A percentile compares a stretch with the other conserved stretches of the same genome.
These are phyloP conservation scores for Manis pentadactyla DNA, from an alignment of 2,797 vertebrate species.

Conservation along the genomic window DNA sequence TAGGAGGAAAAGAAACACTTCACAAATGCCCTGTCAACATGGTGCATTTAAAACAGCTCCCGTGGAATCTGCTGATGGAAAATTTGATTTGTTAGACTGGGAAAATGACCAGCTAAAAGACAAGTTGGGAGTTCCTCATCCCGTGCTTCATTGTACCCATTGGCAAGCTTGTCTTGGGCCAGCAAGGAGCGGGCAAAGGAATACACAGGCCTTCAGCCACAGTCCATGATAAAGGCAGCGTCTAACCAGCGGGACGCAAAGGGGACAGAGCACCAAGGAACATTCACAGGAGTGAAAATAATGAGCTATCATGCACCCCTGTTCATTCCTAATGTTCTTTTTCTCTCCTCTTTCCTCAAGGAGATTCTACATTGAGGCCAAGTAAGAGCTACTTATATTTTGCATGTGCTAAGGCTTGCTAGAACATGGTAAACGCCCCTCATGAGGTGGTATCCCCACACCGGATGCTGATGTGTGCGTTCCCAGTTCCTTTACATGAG, in stretches of 20 bases:
- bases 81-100: not conserved
- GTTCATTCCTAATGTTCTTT: not conserved
- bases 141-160: not conserved
- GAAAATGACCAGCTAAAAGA: not conserved
- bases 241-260: not conserved
- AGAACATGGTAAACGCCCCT: not conserved
- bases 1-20: not conserved
- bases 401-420: constrained; percentile 18
- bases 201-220: not conserved
- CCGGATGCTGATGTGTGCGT: not conserved
- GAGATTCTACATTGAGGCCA: constrained; percentile 50
- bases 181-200: not conserved
- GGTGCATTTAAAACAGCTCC: not conserved
- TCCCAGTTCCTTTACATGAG: not conserved
- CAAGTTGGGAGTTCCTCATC: not conserved
- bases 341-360: constrained; percentile 6
- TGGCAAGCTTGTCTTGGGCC: not conserved
- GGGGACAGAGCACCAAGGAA: not conserved
- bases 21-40: not conserved
- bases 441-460: no score
- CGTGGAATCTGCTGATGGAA: not conserved
- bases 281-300: not conserved
- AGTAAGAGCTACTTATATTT: constrained; percentile 38
- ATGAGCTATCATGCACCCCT: not conserved
- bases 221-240: not conserved